A percentile compares a stretch with the other conserved stretches of the same genome.
Conservation (phyloP, 2,888 invertebrate species). For the Isoperla grammatica region DNA sequence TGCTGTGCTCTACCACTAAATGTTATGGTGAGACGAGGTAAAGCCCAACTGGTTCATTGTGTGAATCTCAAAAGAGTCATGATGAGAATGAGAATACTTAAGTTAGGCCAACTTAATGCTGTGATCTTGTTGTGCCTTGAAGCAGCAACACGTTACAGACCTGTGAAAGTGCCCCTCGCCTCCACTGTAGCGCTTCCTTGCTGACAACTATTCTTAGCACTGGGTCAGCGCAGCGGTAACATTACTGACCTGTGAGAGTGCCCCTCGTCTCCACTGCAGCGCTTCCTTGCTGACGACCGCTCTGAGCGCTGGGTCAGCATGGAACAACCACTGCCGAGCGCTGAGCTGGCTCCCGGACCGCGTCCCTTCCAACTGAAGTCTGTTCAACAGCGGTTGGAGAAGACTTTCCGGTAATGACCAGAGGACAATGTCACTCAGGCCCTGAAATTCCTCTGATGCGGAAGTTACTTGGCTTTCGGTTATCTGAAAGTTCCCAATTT, state of each 20-base stretch:
- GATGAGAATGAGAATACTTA: too few relatives aligned
- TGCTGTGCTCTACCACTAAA: too few relatives aligned
- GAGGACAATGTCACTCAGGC: slow-evolving; percentile 72
- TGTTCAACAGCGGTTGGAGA: slow-evolving; percentile 66
- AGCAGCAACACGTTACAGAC: too few relatives aligned
- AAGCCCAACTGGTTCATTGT: not conserved
- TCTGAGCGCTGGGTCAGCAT: slow-evolving; percentile 68
- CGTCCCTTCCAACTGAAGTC: slow-evolving; percentile 61
- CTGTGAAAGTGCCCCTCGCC: slow-evolving; percentile 53
- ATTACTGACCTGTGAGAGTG: slow-evolving; percentile 48
- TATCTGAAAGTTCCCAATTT: slow-evolving; percentile 47
- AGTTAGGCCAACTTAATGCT: slow-evolving; percentile 9
- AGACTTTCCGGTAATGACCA: slow-evolving; percentile 74
- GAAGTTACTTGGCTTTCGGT: slow-evolving; percentile 61
- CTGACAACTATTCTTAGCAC: slow-evolving; percentile 75
- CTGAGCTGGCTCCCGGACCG: slow-evolving; percentile 38
- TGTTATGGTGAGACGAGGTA: too few relatives aligned
- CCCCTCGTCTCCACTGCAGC: slow-evolving; percentile 68
- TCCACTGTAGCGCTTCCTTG: slow-evolving; percentile 80
- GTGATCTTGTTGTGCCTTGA: not conserved
- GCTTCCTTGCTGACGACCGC: slow-evolving; percentile 83
- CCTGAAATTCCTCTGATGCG: slow-evolving; percentile 65
- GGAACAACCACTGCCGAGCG: slow-evolving; percentile 66
- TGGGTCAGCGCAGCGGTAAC: too few relatives aligned
- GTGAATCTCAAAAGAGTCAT: not conserved